These are phyloP conservation scores for Seriola rivoliana DNA, from an alignment of 2,113 vertebrate species.

Conservation along the genomic window DNA sequence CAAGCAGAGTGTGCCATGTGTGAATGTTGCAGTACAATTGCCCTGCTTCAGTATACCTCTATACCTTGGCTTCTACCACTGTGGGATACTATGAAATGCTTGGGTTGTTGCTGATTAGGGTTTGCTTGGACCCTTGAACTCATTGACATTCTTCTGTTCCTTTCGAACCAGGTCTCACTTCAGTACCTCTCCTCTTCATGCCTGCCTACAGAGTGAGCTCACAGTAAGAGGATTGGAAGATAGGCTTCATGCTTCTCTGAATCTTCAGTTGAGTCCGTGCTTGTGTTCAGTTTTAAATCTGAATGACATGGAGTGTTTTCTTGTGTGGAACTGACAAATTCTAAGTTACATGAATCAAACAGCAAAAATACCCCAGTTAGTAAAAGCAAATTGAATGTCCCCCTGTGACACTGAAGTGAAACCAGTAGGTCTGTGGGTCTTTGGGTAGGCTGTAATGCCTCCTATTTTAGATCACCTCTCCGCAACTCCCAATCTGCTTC, in stretches of 20 bases:
- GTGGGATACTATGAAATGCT: neutral
- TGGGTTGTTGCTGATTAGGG: conserved; percentile 32
- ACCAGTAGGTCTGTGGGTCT: conserved; percentile 13
- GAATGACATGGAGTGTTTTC: neutral
- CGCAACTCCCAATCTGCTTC: neutral
- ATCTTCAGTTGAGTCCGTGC: neutral
- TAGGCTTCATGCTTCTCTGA: neutral
- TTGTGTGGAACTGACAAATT: neutral
- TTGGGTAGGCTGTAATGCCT: conserved; percentile 1
- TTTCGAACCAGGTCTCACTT: conserved; percentile 22
- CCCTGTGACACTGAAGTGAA: conserved; percentile 4
- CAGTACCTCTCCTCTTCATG: neutral
- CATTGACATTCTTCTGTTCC: conserved; percentile 26
- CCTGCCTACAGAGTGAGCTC: conserved; percentile 26
- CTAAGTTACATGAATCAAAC: neutral
- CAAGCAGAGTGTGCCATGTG: neutral
- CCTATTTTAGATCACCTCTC: conserved; percentile 38
- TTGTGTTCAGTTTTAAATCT: neutral
- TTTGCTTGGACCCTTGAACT: conserved; percentile 42
- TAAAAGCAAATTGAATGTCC: neutral
- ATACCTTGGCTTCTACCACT: neutral
- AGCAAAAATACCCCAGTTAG: neutral
- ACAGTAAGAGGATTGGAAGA: neutral
- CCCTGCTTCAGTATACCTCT: neutral
- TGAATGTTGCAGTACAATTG: neutral